A percentile compares a stretch with the other conserved stretches of the same genome.
phyloP scores from a whole-genome alignment of 1,140 invertebrate species.

The Himalopsyche phryganea region DNA sequence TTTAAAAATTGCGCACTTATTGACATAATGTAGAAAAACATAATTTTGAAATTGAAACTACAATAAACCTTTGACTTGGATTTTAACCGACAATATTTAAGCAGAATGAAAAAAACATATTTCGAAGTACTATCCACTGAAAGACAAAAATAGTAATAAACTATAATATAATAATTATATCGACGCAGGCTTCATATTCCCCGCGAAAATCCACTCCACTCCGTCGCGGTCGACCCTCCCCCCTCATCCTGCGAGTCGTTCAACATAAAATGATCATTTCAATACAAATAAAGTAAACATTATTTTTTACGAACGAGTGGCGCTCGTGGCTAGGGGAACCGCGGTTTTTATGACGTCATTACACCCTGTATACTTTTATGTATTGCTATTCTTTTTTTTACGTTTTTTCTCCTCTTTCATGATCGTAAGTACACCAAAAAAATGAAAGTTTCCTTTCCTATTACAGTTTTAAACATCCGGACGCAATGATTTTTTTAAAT shows the following conservation, averaged over 20 bases:
- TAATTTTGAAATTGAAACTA: too few relatives aligned
- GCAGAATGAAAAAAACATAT: too few relatives aligned
- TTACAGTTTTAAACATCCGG: too few relatives aligned
- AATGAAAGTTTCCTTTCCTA: background rate
- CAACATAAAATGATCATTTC: conserved; percentile 32
- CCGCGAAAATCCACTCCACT: background rate
- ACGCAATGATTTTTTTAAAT: too few relatives aligned
- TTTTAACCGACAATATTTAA: too few relatives aligned
- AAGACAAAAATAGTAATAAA: too few relatives aligned
- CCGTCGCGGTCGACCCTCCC: background rate
- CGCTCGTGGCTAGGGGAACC: conserved; percentile 13
- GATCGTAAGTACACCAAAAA: background rate
- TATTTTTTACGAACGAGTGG: conserved; percentile 30
- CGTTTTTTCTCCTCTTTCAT: background rate
- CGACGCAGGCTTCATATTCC: background rate
- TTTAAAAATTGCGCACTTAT: too few relatives aligned
- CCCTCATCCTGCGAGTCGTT: conserved; percentile 17
- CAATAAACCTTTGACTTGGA: too few relatives aligned
- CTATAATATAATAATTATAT: too few relatives aligned
- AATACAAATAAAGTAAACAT: conserved; percentile 33
- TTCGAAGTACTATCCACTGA: too few relatives aligned
- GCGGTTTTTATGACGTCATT: conserved; percentile 30
- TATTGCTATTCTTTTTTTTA: background rate
- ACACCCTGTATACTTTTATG: conserved; percentile 16
- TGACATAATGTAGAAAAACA: too few relatives aligned